phyloP scores from a whole-genome alignment of 2,113 vertebrate genomes.

The Nothocercus julius region DNA sequence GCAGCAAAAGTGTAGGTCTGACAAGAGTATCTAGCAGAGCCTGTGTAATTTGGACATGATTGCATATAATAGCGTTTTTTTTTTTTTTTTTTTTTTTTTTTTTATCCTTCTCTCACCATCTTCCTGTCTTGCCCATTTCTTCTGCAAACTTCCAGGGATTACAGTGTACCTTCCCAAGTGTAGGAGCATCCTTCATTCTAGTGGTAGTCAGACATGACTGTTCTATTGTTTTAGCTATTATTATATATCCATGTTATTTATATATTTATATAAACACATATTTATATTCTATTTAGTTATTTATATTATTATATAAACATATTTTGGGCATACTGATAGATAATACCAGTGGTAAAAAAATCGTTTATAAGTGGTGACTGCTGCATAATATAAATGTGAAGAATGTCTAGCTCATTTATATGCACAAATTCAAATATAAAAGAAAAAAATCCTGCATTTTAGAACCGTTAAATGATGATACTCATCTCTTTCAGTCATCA shows the following conservation, averaged over 20 bases:
- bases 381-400: not conserved
- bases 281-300: too few relatives aligned
- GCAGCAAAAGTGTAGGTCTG: not conserved
- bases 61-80: not conserved
- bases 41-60: rapidly evolving
- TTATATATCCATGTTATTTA: not conserved
- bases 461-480: not conserved
- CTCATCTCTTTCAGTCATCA: not conserved
- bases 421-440: not conserved
- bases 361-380: not conserved
- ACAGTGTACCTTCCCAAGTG: not conserved
- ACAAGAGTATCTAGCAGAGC: not conserved
- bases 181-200: not conserved
- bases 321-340: not conserved
- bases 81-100: not conserved
- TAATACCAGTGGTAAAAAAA: not conserved
- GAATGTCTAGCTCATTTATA: not conserved
- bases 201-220: not conserved
- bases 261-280: too few relatives aligned
- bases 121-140: not conserved
- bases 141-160: not conserved
- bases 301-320: not conserved
- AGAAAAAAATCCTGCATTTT: not conserved
- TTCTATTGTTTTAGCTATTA: not conserved
- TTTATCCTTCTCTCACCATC: too few relatives aligned